phyloP scores from a whole-genome alignment of 1,140 invertebrate species.

The Cydia amplana region DNA sequence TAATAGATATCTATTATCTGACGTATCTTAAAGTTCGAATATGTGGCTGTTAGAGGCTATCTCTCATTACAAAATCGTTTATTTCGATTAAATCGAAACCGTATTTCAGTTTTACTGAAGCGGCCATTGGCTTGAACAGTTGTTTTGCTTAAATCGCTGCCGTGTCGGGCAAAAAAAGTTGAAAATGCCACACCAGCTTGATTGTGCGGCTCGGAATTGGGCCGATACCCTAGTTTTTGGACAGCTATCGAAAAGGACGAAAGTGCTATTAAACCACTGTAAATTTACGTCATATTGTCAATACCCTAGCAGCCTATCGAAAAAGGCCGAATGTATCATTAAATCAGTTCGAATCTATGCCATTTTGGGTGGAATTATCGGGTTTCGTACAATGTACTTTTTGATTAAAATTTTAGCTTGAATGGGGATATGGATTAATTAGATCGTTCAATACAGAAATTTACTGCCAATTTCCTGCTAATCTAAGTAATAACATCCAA shows the following conservation, averaged over 20 bases:
- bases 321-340: neutral
- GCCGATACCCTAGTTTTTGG: constrained; percentile 22
- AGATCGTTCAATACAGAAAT: neutral
- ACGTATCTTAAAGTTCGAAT: too few relatives aligned
- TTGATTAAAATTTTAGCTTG: constrained; percentile 17
- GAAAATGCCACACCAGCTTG: constrained; percentile 25
- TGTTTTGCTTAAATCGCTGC: constrained; percentile 27
- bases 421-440: neutral
- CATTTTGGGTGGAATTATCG: neutral
- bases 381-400: neutral
- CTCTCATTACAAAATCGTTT: neutral
- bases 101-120: constrained; percentile 1
- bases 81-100: neutral
- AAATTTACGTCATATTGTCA: neutral
- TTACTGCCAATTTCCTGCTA: neutral
- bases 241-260: neutral
- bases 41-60: neutral
- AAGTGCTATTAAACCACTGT: neutral
- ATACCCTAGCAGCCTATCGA: neutral
- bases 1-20: too few relatives aligned
- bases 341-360: neutral
- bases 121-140: neutral
- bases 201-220: constrained; percentile 23
- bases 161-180: constrained; percentile 22
- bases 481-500: neutral